Evolutionary conservation across 53 echinoderm and acorn worm species (phyloP).

Genomic region (Astropecten irregularis): DNA sequence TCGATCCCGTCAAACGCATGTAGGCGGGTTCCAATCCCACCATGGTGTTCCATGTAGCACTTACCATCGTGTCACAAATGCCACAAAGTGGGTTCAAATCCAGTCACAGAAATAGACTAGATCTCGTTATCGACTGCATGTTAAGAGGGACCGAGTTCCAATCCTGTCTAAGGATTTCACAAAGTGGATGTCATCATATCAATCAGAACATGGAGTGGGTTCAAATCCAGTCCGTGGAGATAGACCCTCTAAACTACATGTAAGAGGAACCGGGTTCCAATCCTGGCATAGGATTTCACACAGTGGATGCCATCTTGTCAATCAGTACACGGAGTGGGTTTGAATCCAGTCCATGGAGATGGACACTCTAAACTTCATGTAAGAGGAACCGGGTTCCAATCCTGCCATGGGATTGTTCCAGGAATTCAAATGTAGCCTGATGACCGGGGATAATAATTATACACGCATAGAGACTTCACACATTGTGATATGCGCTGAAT

Average conservation of each 20-base stretch:
- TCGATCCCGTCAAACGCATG: conserved; percentile 82
- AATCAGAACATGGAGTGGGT: background rate
- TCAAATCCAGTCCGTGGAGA: background rate
- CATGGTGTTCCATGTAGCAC: background rate
- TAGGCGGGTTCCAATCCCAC: conserved; percentile 23
- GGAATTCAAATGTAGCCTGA: too few relatives aligned
- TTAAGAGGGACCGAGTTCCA: background rate
- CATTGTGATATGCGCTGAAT: too few relatives aligned
- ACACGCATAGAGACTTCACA: too few relatives aligned
- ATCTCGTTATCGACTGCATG: too few relatives aligned
- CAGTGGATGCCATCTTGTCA: background rate
- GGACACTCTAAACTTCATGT: background rate
- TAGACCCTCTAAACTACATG: background rate
- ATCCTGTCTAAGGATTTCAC: background rate
- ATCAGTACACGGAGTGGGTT: background rate
- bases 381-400: background rate
- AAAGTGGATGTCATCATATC: background rate
- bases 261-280: background rate
- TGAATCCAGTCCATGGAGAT: background rate
- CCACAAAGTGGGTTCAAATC: too few relatives aligned
- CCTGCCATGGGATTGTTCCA: too few relatives aligned
- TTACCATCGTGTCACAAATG: too few relatives aligned
- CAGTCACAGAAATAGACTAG: too few relatives aligned
- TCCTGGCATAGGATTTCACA: background rate
- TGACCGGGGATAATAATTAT: too few relatives aligned